Evolutionary conservation across 2,113 vertebrate genomes (phyloP).

Genomic region (Sebastes fasciatus): DNA sequence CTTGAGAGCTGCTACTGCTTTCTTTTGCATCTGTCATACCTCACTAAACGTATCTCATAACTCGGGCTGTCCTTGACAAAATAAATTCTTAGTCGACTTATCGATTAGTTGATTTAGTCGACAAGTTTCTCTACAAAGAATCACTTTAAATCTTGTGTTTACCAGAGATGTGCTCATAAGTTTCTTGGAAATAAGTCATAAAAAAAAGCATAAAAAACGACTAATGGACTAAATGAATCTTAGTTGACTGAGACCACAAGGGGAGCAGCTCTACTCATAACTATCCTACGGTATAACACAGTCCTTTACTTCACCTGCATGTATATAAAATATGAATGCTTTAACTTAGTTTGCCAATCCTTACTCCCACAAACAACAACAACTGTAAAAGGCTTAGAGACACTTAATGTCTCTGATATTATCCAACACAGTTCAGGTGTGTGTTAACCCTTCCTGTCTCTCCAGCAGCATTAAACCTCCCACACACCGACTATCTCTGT

Average conservation of each 20-base stretch:
- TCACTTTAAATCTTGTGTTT: too few species aligned
- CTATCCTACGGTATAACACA: background rate
- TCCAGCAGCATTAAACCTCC: conserved; percentile 13
- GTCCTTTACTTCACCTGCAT: background rate
- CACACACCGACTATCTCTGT: conserved; percentile 14
- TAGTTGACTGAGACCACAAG: background rate
- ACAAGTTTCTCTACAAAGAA: too few species aligned
- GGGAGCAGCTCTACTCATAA: background rate
- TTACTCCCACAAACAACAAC: background rate
- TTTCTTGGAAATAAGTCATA: too few species aligned
- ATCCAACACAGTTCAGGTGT: background rate
- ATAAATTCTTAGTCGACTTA: too few species aligned
- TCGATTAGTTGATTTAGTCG: too few species aligned
- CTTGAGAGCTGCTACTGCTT: background rate
- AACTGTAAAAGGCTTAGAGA: background rate
- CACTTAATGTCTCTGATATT: background rate
- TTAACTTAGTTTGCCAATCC: too few species aligned
- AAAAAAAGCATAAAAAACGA: too few species aligned
- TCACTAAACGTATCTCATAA: background rate
- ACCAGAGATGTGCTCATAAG: too few species aligned
- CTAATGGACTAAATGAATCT: too few species aligned
- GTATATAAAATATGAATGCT: background rate
- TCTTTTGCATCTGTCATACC: background rate
- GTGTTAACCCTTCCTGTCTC: background rate
- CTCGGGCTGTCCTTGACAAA: background rate